Conservation (phyloP, 2,113 vertebrate genomes). For the Lepidiolamprologus cunningtoni region DNA sequence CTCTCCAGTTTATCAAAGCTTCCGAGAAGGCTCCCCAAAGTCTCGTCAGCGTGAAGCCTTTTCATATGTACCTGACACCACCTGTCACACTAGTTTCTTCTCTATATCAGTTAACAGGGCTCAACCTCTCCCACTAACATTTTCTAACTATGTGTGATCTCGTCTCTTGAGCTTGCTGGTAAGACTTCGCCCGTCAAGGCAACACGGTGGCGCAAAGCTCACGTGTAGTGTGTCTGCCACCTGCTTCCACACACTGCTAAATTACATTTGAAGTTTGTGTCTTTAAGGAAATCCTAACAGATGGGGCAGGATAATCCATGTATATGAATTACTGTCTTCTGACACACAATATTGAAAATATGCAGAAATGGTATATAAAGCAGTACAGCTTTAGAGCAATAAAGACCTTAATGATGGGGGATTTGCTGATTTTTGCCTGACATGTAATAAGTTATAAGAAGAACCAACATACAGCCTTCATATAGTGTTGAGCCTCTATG, state of each 20-base stretch:
- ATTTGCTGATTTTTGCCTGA: background rate
- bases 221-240: background rate
- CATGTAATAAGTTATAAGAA: background rate
- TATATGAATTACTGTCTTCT: background rate
- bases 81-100: constrained; percentile 29
- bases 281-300: background rate
- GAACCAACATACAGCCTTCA: background rate
- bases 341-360: background rate
- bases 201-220: background rate
- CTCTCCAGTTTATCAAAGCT: constrained; percentile 39
- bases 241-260: background rate
- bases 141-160: constrained; percentile 37
- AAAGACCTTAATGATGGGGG: background rate
- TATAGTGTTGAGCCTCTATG: background rate
- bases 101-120: constrained; percentile 17
- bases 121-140: constrained; percentile 6
- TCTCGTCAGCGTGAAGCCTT: constrained; percentile 30
- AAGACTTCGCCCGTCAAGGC: background rate
- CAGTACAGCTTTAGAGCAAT: background rate
- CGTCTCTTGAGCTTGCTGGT: background rate
- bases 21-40: constrained; percentile 7
- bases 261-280: background rate
- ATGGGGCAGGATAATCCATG: background rate
- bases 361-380: background rate
- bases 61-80: constrained; percentile 35